Evolutionary conservation across 2,113 vertebrate genomes (phyloP), one percentile per base, ranked within the genome.

Genomic region (Cheilinus undulatus): DNA sequence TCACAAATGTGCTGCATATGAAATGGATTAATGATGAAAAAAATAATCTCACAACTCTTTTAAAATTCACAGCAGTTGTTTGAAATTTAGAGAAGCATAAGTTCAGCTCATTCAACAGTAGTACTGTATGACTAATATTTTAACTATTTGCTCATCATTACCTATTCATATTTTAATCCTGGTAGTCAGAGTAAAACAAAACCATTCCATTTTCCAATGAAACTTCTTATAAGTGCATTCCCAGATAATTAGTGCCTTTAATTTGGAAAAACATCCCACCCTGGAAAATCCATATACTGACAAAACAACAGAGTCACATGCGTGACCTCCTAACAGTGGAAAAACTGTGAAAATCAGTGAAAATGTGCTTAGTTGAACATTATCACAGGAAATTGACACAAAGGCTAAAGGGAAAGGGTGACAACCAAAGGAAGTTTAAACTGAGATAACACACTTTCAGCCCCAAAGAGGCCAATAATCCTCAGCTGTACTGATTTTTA

Each of bases 331-430:
- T 14, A 26, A 13, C 20, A 40, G 42, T 65, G 78, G 79, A 74
- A 83, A 86, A 85, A 73, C 63, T 26, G n/a, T 15, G 19, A 71
- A 27, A 66, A 63, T 57, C n/a, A 61, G 32, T 48, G 69, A 59
- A 88, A 90, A 84, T n/a, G 17, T 78, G 75, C 75, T 74, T 15
- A 32, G 52, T 58, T 23, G 67, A 59, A 38, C 56, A 68, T 5
- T 38, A 57, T 63, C 34, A 87, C 24, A 88, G 91, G 90, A 91
- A 93, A 81, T 53, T 51, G 61, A 81, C 51, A 84, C 74, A 84
- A 78, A 81, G 69, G 32, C 69, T 51, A 40, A 20, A 56, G 57
- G 78, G 62, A 84, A 84, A 79, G 19, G 23, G 57, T 65, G 69
- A 82, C 20, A 64, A 65, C 64, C 49, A 49, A 24, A 78, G 80